Evolutionary conservation across 2,113 vertebrate species (phyloP), one percentile per base, ranked within the genome.

Genomic region (Gracilinanus agilis): DNA sequence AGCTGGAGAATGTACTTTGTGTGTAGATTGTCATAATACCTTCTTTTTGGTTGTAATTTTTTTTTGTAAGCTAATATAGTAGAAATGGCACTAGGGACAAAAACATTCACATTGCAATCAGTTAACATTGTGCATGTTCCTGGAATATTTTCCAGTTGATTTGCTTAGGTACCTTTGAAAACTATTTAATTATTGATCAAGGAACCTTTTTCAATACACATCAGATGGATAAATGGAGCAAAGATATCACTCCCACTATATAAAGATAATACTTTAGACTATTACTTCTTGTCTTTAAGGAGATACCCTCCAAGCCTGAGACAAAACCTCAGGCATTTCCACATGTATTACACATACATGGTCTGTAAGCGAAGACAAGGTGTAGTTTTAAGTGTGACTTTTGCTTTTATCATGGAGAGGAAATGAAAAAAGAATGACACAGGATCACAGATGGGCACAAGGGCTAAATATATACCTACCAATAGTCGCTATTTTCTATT

Each of bases 401-500:
- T 92, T 55, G 24, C 55, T 58, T 44, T 93, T 9, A 89, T 34
- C 67, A 29, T 75, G 40, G 88, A 24, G 94, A 94, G n/a, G 89
- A 91, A 96, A 91, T 55, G 54, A 92, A 40, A 94, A 67, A 90
- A 88, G 49, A 54, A 53, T 3, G 34, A 11, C 12, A 3, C 89
- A 91, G 92, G 54, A 53, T 88, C 92, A 21, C 49, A 44, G 16
- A 3, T 88, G 53, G 89, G 67, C n/a, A 90, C 53, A 53, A 75
- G 25, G 93, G 92, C 75, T 96, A 96, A 94, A 94, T 94, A 96
- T 93, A 90, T 44, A 91, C 83, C 13, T 53, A 67, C 25, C 7
- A 23, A 92, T 53, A 95, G 92, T 44, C 91, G 89, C 0, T 27
- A 27, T 54, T 90, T 96, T 92, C 54, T 95, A 13, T 96, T 91